A percentile compares a stretch with the other conserved stretches of the same genome.
These are phyloP conservation scores for Siniperca obscura DNA, from an alignment of 2,797 vertebrate species.

Conservation along the genomic window DNA sequence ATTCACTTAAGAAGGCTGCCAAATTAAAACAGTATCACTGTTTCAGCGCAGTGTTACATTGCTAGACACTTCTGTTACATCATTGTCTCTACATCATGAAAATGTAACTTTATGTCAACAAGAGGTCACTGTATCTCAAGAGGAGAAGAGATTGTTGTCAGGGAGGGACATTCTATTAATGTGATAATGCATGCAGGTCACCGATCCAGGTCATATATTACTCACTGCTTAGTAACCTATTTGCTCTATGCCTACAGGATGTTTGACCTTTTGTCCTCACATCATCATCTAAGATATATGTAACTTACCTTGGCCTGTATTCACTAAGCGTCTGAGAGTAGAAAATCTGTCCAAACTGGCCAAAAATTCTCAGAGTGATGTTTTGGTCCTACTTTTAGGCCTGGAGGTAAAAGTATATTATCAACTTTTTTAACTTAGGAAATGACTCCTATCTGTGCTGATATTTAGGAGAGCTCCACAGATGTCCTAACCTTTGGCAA, in stretches of 20 bases:
- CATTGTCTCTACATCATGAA: not conserved
- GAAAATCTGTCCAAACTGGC: not conserved
- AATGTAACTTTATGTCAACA: not conserved
- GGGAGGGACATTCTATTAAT: not conserved
- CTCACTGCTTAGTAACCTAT: not conserved
- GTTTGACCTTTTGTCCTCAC: constrained; percentile 16
- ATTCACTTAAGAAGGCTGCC: not conserved
- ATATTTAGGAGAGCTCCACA: not conserved
- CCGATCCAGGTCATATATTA: not conserved
- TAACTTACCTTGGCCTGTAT: not conserved
- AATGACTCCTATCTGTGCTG: not conserved
- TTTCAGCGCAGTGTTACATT: not conserved
- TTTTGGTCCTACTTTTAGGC: constrained; percentile 3
- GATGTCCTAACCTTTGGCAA: not conserved
- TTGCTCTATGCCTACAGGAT: not conserved
- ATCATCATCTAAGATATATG: constrained; percentile 26
- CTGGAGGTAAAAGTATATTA: not conserved
- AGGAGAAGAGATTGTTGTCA: not conserved
- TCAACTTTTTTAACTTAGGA: constrained; percentile 6
- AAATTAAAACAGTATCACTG: not conserved
- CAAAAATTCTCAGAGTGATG: not conserved
- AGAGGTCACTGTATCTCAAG: not conserved
- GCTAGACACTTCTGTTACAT: not conserved
- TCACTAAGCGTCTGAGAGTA: not conserved
- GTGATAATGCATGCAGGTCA: constrained; percentile 25